Percentiles rank a stretch among this genome's conserved stretches.
Evolutionary conservation across 2,888 invertebrate species (phyloP).

Genomic region (Venusia cambrica): DNA sequence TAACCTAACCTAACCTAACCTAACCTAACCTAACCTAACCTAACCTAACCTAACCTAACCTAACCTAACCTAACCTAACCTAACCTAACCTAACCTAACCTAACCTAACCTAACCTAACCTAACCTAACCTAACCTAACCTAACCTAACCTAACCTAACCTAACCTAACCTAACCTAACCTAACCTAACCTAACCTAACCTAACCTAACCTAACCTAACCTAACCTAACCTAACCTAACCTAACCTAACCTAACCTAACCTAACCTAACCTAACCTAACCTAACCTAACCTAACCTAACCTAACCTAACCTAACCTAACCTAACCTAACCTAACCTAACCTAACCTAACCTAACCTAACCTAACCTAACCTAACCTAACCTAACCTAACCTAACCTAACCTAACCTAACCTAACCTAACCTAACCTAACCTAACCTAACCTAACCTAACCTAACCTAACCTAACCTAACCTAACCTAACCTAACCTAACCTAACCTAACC

Average conservation of each 20-base stretch:
- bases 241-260: slow-evolving; percentile 34
- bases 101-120: slow-evolving; percentile 29
- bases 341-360: slow-evolving; percentile 23
- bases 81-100: slow-evolving; percentile 29
- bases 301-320: slow-evolving; percentile 26
- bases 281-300: slow-evolving; percentile 26
- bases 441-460: slow-evolving; percentile 21
- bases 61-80: slow-evolving; percentile 28
- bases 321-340: slow-evolving; percentile 24
- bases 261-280: slow-evolving; percentile 31
- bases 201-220: slow-evolving; percentile 15
- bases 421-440: no score
- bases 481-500: slow-evolving; percentile 28
- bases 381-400: slow-evolving; percentile 20
- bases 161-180: slow-evolving; percentile 31
- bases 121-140: slow-evolving; percentile 31
- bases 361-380: slow-evolving; percentile 20
- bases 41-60: slow-evolving; percentile 22
- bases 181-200: no score
- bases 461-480: slow-evolving; percentile 22
- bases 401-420: slow-evolving; percentile 22
- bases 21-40: no score
- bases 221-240: slow-evolving; percentile 32
- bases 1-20: neutral
- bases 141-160: no score